These are phyloP conservation scores for Macrobrachium rosenbergii DNA, from an alignment of 1,140 invertebrate species.

Conservation along the genomic window DNA sequence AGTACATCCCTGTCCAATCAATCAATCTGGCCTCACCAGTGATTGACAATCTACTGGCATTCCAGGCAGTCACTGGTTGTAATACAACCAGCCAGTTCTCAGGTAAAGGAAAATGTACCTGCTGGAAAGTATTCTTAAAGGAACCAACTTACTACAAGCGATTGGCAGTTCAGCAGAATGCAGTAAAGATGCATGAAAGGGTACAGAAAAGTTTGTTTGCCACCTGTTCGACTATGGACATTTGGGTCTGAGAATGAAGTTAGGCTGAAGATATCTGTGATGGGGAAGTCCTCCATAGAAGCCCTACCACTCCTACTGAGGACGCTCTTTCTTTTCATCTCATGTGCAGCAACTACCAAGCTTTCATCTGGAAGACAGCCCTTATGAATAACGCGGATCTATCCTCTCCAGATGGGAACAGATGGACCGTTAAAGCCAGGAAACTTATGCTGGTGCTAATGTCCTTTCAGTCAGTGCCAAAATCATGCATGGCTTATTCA, in stretches of 20 bases:
- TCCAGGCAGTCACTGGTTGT: conserved; percentile 16
- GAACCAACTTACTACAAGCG: conserved; percentile 18
- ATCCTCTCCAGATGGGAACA: conserved; percentile 17
- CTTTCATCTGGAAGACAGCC: conserved; percentile 12
- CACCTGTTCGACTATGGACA: neutral
- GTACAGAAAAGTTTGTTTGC: conserved; percentile 33
- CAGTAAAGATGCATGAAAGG: conserved; percentile 10
- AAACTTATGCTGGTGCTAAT: conserved; percentile 13
- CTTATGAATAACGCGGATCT: neutral
- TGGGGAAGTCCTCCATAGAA: neutral
- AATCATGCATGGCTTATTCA: conserved; percentile 12
- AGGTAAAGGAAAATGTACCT: conserved; percentile 13
- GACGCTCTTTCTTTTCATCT: conserved; percentile 34
- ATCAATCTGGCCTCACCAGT: conserved; percentile 15
- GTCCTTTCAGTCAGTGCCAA: conserved; percentile 17
- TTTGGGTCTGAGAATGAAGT: conserved; percentile 16
- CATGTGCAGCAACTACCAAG: conserved; percentile 21
- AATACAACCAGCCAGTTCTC: neutral
- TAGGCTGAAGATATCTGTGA: conserved; percentile 4
- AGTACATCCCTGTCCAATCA: conserved; percentile 25
- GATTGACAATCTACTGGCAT: neutral
- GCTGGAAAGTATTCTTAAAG: conserved; percentile 28
- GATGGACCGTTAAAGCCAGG: conserved; percentile 13
- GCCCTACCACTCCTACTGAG: conserved; percentile 12
- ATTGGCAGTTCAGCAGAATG: conserved; percentile 7